Conservation (phyloP, 2,888 invertebrate genomes). For the Dyspetes luteomarginatus region DNA sequence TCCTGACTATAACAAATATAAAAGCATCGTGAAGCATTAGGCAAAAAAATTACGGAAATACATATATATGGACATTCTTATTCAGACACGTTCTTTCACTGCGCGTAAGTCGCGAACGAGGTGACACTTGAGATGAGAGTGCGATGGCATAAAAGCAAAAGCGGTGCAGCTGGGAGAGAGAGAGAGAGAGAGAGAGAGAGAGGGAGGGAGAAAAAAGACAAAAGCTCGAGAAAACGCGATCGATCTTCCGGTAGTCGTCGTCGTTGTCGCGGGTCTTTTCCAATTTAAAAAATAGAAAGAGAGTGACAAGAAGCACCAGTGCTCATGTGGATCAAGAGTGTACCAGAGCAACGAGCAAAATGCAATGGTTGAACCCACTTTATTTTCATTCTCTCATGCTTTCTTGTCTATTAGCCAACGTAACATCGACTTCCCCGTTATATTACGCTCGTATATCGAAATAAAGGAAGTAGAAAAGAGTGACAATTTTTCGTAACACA, state of each 20-base stretch:
- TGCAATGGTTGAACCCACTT: neutral
- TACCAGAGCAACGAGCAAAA: neutral
- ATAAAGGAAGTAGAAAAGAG: neutral
- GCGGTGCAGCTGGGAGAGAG: neutral
- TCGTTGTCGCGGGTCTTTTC: constrained; percentile 31
- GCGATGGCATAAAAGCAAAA: neutral
- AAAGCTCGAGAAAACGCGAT: constrained; percentile 19
- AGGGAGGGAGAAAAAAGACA: neutral
- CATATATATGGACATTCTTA: neutral
- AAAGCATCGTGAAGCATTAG: neutral
- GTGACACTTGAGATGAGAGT: neutral
- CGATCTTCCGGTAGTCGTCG: constrained; percentile 25
- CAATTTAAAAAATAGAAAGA: constrained; percentile 25
- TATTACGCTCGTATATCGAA: neutral
- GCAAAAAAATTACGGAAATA: neutral
- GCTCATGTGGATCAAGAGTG: neutral
- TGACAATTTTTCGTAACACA: no score
- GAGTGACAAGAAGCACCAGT: neutral
- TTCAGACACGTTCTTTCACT: neutral
- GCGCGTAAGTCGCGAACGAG: neutral
- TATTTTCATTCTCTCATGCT: neutral
- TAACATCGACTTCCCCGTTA: neutral
- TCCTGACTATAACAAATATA: no score
- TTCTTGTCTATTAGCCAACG: neutral
- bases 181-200: neutral